Conservation (phyloP, 2,797 vertebrate species). For the Martes flavigula region DNA sequence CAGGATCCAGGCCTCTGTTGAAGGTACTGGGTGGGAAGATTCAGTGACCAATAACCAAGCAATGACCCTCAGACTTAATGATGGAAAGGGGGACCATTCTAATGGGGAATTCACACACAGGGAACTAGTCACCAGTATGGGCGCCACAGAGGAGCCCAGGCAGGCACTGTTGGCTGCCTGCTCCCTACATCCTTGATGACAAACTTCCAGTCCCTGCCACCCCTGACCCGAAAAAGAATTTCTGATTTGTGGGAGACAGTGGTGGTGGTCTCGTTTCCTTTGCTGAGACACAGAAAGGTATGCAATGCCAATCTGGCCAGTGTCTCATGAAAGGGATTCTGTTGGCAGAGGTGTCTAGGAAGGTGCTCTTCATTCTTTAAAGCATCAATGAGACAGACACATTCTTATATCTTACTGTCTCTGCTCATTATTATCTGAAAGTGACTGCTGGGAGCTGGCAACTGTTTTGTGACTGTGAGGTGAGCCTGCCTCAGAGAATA, state of each 20-base stretch:
- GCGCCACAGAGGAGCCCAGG: rapidly evolving
- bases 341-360: background rate
- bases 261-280: background rate
- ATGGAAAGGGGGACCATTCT: background rate
- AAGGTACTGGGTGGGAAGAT: background rate
- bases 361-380: background rate
- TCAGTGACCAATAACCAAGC: background rate
- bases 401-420: background rate
- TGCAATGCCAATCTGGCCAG: no score
- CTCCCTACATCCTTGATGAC: no score
- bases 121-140: background rate
- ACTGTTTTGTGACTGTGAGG: background rate
- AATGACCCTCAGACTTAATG: no score
- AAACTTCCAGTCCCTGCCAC: background rate
- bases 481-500: background rate
- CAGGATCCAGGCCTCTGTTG: background rate
- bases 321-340: background rate
- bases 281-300: background rate
- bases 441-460: background rate
- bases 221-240: background rate
- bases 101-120: background rate
- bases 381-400: background rate
- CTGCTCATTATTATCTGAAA: background rate
- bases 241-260: background rate
- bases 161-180: background rate